phyloP scores from a whole-genome alignment of 30 jellyfish, hydroid and myxozoan genomes.

The Aurelia aurita region DNA sequence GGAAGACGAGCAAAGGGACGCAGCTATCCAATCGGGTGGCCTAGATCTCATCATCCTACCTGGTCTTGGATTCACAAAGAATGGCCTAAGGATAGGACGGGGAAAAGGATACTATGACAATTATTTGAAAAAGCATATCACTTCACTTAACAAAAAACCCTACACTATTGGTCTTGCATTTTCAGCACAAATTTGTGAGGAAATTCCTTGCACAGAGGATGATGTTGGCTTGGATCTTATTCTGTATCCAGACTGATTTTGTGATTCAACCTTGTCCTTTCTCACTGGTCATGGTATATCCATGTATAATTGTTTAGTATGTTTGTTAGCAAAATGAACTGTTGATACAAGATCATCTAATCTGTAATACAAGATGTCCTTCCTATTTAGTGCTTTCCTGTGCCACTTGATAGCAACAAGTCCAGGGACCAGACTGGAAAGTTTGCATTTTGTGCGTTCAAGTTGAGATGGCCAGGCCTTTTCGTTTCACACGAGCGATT shows the following conservation, averaged over 20 bases:
- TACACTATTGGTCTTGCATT: slow-evolving; percentile 76
- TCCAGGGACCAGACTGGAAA: too few relatives aligned
- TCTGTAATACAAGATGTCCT: too few relatives aligned
- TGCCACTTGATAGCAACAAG: too few relatives aligned
- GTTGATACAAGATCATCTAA: too few relatives aligned
- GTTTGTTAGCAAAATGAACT: too few relatives aligned
- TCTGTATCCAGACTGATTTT: slow-evolving; percentile 30
- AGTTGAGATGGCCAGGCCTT: too few relatives aligned
- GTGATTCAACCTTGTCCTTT: too few relatives aligned
- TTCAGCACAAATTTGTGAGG: slow-evolving; percentile 69
- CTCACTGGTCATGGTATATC: too few relatives aligned
- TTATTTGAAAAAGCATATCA: slow-evolving; percentile 63
- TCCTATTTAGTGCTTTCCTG: too few relatives aligned
- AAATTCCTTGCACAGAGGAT: slow-evolving; percentile 71
- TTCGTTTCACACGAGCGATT: too few relatives aligned
- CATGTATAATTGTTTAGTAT: too few relatives aligned
- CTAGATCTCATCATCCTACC: slow-evolving; percentile 88
- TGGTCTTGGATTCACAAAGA: slow-evolving; percentile 89
- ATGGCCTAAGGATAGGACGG: slow-evolving; percentile 84
- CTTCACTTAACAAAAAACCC: slow-evolving; percentile 60
- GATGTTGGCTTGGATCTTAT: slow-evolving; percentile 78
- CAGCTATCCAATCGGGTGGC: slow-evolving; percentile 83
- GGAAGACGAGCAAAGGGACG: slow-evolving; percentile 74
- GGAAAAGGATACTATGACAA: slow-evolving; percentile 90
- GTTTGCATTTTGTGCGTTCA: too few relatives aligned